Conservation (phyloP, 2,113 vertebrate species). For the Penelope pileata region DNA sequence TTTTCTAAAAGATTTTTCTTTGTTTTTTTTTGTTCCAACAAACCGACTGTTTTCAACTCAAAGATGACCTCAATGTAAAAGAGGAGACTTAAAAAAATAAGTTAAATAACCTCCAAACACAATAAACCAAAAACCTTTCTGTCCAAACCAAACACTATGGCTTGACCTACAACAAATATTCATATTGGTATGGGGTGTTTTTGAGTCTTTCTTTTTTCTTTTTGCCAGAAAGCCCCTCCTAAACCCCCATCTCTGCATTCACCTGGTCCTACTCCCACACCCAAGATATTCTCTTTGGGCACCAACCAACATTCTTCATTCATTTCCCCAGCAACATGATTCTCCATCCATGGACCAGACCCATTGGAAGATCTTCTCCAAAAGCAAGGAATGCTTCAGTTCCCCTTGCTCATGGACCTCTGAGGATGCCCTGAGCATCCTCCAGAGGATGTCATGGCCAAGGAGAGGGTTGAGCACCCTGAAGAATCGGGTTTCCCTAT, state of each 20-base stretch:
- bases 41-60: neutral
- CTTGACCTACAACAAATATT: neutral
- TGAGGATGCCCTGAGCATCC: neutral
- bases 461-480: neutral
- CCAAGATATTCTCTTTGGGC: neutral
- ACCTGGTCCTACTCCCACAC: neutral
- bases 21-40: neutral
- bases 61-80: neutral
- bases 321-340: neutral
- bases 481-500: neutral
- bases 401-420: neutral
- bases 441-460: neutral
- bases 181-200: neutral
- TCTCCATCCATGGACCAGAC: neutral
- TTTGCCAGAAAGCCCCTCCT: neutral
- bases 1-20: neutral
- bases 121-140: neutral
- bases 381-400: fast-evolving
- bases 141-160: neutral
- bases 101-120: neutral
- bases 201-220: neutral
- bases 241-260: neutral
- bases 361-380: neutral
- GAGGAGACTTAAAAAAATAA: neutral
- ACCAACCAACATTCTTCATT: neutral